Percentiles rank a stretch among this genome's conserved stretches.
These are phyloP conservation scores for Whitmania pigra DNA, from an alignment of 1,140 invertebrate species.

Conservation along the genomic window DNA sequence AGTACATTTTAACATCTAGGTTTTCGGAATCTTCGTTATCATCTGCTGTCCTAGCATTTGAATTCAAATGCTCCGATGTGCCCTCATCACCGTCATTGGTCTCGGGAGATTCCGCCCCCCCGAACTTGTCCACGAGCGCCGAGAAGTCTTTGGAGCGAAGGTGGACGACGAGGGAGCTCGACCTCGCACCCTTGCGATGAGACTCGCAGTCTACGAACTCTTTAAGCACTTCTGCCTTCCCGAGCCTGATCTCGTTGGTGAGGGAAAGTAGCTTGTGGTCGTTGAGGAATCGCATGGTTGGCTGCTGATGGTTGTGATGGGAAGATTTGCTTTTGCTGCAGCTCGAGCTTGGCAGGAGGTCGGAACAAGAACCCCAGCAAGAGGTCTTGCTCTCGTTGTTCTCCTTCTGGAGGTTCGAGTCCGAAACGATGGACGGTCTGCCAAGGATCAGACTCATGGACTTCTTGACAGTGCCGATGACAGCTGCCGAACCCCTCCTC, in stretches of 20 bases:
- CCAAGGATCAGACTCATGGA: conserved; percentile 16
- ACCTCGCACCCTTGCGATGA: conserved; percentile 22
- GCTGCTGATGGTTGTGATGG: too few relatives aligned
- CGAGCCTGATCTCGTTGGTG: not conserved
- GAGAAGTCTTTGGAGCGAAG: conserved; percentile 25
- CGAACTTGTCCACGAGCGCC: conserved; percentile 21
- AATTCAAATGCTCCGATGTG: too few relatives aligned
- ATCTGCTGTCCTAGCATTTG: too few relatives aligned
- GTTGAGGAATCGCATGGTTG: not conserved
- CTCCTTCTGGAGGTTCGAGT: not conserved
- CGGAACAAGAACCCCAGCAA: conserved; percentile 14
- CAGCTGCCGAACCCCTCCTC: not conserved
- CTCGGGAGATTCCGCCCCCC: not conserved
- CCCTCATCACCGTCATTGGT: conserved; percentile 7
- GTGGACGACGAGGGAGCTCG: conserved; percentile 20
- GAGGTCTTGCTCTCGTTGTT: not conserved
- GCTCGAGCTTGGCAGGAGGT: conserved; percentile 8
- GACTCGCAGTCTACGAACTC: conserved; percentile 6
- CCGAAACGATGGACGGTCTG: not conserved
- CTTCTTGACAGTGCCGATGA: conserved; percentile 16
- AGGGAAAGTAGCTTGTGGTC: conserved; percentile 7
- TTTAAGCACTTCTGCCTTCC: not conserved
- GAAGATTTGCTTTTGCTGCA: not conserved
- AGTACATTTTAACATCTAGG: too few relatives aligned
- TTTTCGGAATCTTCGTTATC: too few relatives aligned